Percentiles rank a stretch among this genome's conserved stretches.
Conservation (phyloP, 2,113 vertebrate genomes). For the Indicator maculatus region DNA sequence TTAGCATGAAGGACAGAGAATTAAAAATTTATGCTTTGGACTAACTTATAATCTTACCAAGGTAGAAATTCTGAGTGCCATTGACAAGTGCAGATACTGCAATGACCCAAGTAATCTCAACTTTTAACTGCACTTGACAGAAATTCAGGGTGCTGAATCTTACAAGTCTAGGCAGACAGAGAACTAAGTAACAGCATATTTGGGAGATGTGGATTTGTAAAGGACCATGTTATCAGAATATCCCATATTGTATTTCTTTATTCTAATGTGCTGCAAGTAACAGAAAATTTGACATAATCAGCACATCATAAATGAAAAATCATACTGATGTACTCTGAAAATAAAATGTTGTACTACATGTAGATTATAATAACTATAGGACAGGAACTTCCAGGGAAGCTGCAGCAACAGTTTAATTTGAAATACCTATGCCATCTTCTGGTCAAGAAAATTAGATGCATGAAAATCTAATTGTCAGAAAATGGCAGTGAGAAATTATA, state of each 20-base stretch:
- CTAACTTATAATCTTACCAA: not conserved
- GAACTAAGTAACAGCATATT: not conserved
- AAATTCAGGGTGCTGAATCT: not conserved
- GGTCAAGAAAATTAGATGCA: slow-evolving; percentile 29
- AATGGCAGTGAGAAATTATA: not conserved
- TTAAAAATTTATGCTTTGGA: not conserved
- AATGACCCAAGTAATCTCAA: not conserved
- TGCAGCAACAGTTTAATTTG: slow-evolving; percentile 39
- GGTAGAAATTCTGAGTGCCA: not conserved
- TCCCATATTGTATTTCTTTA: not conserved
- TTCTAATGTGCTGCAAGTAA: not conserved
- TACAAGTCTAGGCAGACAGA: not conserved
- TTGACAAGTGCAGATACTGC: not conserved
- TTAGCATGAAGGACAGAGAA: not conserved
- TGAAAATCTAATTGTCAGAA: not conserved
- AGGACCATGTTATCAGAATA: not conserved
- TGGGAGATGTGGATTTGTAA: not conserved
- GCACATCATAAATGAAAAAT: slow-evolving; percentile 16
- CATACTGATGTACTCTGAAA: not conserved
- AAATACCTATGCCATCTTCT: slow-evolving; percentile 61
- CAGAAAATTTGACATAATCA: slow-evolving; percentile 10
- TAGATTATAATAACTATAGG: not conserved
- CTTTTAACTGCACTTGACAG: not conserved
- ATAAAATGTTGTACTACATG: not conserved
- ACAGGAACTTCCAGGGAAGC: slow-evolving; percentile 1